Evolutionary conservation across 1,140 invertebrate genomes (phyloP), one percentile per base, ranked within the genome.

Genomic region (Drepana arcuata): DNA sequence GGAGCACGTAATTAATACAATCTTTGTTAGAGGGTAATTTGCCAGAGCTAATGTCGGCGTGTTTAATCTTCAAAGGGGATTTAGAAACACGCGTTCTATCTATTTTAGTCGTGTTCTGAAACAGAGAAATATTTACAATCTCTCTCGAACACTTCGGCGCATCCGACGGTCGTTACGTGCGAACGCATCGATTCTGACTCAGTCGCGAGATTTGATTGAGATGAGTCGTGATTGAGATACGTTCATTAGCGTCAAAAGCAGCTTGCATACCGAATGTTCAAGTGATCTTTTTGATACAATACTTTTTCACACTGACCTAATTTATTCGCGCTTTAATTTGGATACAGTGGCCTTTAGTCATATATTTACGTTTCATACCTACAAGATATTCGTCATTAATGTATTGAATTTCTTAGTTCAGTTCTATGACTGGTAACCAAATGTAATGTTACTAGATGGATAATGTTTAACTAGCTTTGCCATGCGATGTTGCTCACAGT

Each of bases 91-190:
- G 72, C 77, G 77, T 79, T 68, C 72, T 78, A 58, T 78, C 72
- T 79, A 82, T 79, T 82, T 79, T 73, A 48, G 77, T 77, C 69
- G 69, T 56, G 71, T 78, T 72, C 71, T 72, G 70, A 75, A 82
- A 77, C 74, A 77, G 78, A 78, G 77, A 79, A 81, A 79, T 82
- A 82, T 82, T 82, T 82, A 82, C 77, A 81, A 79, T 78, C 78
- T 75, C 70, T 65, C 62, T 77, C 66, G 59, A 77, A 74, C 77
- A 81, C 77, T 81, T 74, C 71, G 69, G 64, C 73, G 77, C 72
- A 81, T 79, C 77, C 74, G 77, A 73, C 56, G 68, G 63, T 71
- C 74, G 73, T 81, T 71, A 77, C 51, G 66, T 60, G 66, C 57
- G 58, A 67, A 70, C 73, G 74, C 72, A 73, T 73, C 63, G 70